A percentile compares a stretch with the other conserved stretches of the same genome.
Conservation (phyloP, 1,140 invertebrate species). For the Nephotettix cincticeps region DNA sequence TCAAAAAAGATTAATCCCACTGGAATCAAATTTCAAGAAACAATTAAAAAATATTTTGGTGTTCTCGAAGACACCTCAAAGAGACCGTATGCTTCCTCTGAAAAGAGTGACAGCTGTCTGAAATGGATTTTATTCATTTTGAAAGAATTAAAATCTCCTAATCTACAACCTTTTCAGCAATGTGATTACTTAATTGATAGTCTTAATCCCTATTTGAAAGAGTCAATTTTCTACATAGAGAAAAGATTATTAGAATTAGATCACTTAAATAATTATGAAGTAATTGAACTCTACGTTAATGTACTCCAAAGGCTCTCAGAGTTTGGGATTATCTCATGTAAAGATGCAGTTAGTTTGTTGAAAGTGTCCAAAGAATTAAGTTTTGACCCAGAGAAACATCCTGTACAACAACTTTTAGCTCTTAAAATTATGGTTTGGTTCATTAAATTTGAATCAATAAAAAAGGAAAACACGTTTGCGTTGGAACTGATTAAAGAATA, state of each 20-base stretch:
- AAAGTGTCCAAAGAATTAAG: neutral
- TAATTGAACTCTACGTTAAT: neutral
- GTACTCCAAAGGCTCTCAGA: neutral
- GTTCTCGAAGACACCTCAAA: neutral
- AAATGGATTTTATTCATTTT: slow-evolving; percentile 8
- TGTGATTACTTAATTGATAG: neutral
- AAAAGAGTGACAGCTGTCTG: neutral
- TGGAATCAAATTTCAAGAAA: neutral
- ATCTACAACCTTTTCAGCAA: neutral
- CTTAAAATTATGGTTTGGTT: slow-evolving; percentile 4
- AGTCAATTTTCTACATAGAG: neutral
- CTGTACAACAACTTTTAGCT: neutral
- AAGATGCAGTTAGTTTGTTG: neutral
- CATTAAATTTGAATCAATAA: neutral
- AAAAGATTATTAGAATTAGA: neutral
- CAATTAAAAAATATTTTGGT: neutral
- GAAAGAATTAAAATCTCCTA: neutral
- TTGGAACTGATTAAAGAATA: neutral
- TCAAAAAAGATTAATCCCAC: neutral
- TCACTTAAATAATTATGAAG: neutral
- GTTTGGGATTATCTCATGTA: neutral
- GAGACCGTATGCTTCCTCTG: neutral
- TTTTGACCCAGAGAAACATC: neutral
- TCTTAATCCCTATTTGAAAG: neutral
- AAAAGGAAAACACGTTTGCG: neutral